Base-by-base conservation (phyloP, 2,113 vertebrate species). In the Tragelaphus buxtoni region DNA sequence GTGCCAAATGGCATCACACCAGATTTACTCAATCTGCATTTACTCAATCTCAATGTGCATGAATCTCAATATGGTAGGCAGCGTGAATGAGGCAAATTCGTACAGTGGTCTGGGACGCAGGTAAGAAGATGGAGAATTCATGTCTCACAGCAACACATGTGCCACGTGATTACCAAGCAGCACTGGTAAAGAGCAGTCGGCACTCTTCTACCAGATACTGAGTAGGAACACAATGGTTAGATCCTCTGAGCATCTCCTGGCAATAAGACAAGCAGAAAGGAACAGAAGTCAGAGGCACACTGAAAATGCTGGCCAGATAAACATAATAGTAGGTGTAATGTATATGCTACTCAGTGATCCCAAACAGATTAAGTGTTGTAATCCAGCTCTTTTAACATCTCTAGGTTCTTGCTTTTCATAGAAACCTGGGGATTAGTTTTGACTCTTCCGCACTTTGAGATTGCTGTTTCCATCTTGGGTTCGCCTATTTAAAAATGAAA, bases 401-500 rank as follows among this genome's bases (percentile, higher is more conserved):
- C 49, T 22, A 90, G n/a, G 55, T 80, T 96, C 72, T 83, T 80
- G 8, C 84, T 94, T 95, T 94, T 58, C 81, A 55, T 22, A 74
- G 61, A 86, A 97, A 94, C 51, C 26, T 17, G 79, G 74, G 86
- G 58, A 69, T 94, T 86, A 49, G 30, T 65, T 96, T 86, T 77
- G n/a, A 93, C 16, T 90, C 69, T 91, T 91, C 72, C 20, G 16
- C 3, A 97, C 56, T 56, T 58, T 88, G 39, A 84, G 28, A 56
- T 13, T 88, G 53, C 20, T 79, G 10, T 93, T 88, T 93, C 72
- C 42, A 80, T 89, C 72, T 88, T 94, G 49, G 51, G 95, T 35
- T 94, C 6, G 13, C 45, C 69, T 89, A 95, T 24, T 92, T 97
- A 96, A 90, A 95, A 96, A 92, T 88, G 49, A 94, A 97, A 39